Percentiles rank a stretch among this genome's conserved stretches.
phyloP scores from a whole-genome alignment of 2,888 invertebrate species.

The Philhelius pedissequus region DNA sequence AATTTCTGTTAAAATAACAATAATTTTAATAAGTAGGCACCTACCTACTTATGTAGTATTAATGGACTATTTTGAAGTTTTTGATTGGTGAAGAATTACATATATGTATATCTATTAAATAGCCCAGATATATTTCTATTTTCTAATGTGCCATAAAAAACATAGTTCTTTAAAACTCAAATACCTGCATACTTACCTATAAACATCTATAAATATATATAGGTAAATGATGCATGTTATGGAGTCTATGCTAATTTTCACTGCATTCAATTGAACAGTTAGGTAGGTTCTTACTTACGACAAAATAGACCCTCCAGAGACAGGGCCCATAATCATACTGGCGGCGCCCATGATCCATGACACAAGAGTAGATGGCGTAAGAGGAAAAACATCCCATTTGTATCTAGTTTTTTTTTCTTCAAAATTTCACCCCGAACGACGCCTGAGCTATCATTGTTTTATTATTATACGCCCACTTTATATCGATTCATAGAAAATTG shows the following conservation, averaged over 20 bases:
- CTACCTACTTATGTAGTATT: too few species aligned
- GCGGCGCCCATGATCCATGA: slow-evolving; percentile 25
- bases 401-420: background rate
- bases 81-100: too few species aligned
- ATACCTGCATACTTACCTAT: background rate
- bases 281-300: too few species aligned
- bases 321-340: slow-evolving; percentile 8
- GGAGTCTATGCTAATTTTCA: background rate
- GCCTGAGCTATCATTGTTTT: slow-evolving; percentile 1
- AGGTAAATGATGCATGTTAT: too few species aligned
- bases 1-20: too few species aligned
- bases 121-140: too few species aligned
- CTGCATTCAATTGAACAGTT: background rate
- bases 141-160: too few species aligned
- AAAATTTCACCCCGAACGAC: background rate
- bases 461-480: slow-evolving; percentile 35
- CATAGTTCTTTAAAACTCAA: too few species aligned
- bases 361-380: slow-evolving; percentile 46
- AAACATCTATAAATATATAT: too few species aligned
- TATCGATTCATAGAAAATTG: slow-evolving; percentile 59
- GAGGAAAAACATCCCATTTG: slow-evolving; percentile 50
- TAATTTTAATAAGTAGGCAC: too few species aligned
- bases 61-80: too few species aligned
- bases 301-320: background rate
- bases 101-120: too few species aligned